A percentile compares a stretch with the other conserved stretches of the same genome.
These are phyloP conservation scores for Crenichthys baileyi DNA, from an alignment of 2,797 vertebrate species.

Conservation along the genomic window DNA sequence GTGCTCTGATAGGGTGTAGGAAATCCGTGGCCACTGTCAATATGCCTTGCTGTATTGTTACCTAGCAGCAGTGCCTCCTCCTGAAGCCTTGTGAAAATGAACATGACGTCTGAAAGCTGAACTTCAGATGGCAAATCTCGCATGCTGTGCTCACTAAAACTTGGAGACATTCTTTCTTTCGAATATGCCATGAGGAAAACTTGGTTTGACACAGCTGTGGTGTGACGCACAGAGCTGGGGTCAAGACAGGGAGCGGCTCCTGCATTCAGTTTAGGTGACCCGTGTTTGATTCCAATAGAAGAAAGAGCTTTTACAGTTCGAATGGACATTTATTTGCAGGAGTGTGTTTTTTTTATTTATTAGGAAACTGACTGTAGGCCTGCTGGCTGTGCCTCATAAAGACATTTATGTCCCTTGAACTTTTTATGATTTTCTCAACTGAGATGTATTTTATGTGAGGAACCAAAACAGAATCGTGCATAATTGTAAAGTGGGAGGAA, in stretches of 20 bases:
- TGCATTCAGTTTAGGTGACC: constrained; percentile 9
- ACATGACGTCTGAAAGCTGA: constrained; percentile 20
- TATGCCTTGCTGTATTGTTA: constrained; percentile 39
- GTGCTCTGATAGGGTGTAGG: background rate
- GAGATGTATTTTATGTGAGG: background rate
- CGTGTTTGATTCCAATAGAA: constrained; percentile 5
- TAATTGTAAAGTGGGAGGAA: background rate
- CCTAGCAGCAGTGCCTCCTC: constrained; percentile 26
- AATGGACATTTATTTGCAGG: background rate
- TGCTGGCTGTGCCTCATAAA: background rate
- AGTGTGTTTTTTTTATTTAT: background rate
- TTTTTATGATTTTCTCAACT: background rate
- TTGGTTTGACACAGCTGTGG: constrained; percentile 14
- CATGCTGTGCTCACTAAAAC: background rate
- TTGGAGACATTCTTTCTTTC: background rate
- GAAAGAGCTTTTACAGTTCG: background rate
- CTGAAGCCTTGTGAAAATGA: constrained; percentile 35
- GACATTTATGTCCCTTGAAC: background rate
- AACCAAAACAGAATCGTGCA: background rate
- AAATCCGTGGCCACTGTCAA: constrained; percentile 20
- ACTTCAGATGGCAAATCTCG: background rate
- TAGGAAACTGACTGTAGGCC: background rate
- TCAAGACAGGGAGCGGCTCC: constrained; percentile 2
- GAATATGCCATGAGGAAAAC: background rate
- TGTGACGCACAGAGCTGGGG: constrained; percentile 12